Evolutionary conservation across 2,113 vertebrate genomes (phyloP), one percentile per base, ranked within the genome.

Genomic region (Nesoenas mayeri): DNA sequence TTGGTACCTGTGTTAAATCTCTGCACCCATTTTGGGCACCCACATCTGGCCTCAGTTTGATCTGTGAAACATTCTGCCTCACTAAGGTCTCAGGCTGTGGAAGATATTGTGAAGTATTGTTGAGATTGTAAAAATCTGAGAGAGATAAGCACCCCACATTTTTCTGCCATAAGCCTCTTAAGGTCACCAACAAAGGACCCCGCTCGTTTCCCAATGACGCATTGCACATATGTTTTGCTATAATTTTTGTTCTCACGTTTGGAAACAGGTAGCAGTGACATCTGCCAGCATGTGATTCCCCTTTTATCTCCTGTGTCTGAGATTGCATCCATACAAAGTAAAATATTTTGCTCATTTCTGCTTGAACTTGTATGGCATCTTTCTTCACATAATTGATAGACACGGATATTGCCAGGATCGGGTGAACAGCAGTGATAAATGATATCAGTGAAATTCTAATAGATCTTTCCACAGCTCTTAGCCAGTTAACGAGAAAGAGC

Each of bases 401-500:
- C 44, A 47, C 7, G 14, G 25, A 36, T 77, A 40, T 44, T 48
- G 56, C 62, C 28, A n/a, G 53, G 88, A 60, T 11, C 65, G 70
- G 36, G 14, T 67, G 80, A 77, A 60, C 32, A 77, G 58, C 56
- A 80, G 18, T 51, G 64, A 88, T 85, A 36, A 69, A 81, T 72
- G 70, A n/a, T 89, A 64, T 50, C 8, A 9, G 61, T 34, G 50
- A 93, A 94, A 95, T 88, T 88, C 53, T 62, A 79, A 89, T 54
- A 94, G 71, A 85, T 94, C 38, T 53, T 95, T 66, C 78, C 58
- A 61, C 75, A 85, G 90, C 74, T 96, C 38, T 80, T 53, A 75
- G 51, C 42, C 61, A 92, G 73, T 79, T 94, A 92, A 91, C n/a
- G 92, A 88, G 64, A 92, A 91, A 64, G 79, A 89, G 36, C 56